Evolutionary conservation across 2,888 invertebrate species (phyloP), one percentile per base, ranked within the genome.

Genomic region (Frankliniella intonsa): DNA sequence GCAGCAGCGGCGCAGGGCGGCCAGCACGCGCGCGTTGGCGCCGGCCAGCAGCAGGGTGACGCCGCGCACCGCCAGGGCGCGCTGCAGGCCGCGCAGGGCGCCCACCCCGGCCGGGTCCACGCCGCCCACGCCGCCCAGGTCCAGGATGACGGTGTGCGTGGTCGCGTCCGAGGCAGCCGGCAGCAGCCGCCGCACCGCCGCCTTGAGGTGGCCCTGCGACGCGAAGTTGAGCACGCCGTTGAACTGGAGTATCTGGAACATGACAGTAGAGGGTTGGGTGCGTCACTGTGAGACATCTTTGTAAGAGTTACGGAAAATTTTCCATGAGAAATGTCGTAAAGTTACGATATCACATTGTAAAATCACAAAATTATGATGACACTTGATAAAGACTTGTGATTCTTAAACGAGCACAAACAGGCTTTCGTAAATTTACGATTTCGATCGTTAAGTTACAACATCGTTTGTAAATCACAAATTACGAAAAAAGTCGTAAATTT

Each of bases 171-270:
- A 25, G 22, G 69, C 22, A 8, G 69, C 69, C 69, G 69, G 69
- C 25, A 76, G 11, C 25, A 76, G 25, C 22, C 22, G 22, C 69
- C 69, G 69, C 69, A 76, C 69, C 69, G 69, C 69, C 69, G 69
- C 69, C 69, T 76, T 76, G 25, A 76, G 69, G 69, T 76, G 25
- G 69, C 69, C 69, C 69, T 76, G 69, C 25, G 69, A 76, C 69
- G 69, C 69, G 69, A 76, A 76, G 69, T 76, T 76, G 25, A 76
- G 69, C 22, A 25, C 69, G 25, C 69, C 69, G 69, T 25, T 25
- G 25, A 76, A 76, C 25, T 76, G 69, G 22, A 76, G 25, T 9
- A 76, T 76, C 69, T 76, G 25, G 11, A 65, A 65, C 2, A n/a
- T 65, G n/a, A 65, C 2, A 65, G 55, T 51, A 55, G 55, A 55